These are phyloP conservation scores for Brachymystax lenok DNA, from an alignment of 2,797 vertebrate genomes.

Conservation along the genomic window DNA sequence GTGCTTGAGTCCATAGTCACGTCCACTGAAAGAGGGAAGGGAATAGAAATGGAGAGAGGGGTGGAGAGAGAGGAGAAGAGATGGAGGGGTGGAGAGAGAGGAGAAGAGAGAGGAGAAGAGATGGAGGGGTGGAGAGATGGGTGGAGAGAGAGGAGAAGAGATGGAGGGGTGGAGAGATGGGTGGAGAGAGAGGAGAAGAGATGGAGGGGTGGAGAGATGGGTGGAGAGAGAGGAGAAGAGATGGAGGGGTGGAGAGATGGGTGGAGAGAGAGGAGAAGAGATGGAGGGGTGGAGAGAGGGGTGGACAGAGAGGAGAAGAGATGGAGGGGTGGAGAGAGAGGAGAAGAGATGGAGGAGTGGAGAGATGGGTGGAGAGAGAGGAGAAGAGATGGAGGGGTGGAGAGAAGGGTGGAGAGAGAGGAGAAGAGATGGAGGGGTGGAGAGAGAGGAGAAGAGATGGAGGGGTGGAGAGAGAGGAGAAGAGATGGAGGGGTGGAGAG, in stretches of 20 bases:
- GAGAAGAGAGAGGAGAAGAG: neutral
- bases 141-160: neutral
- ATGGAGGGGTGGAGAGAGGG: no score
- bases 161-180: neutral
- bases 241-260: neutral
- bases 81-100: neutral
- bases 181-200: neutral
- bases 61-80: constrained; percentile 2
- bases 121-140: neutral
- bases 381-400: neutral
- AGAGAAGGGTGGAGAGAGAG: neutral
- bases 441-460: no score
- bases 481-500: neutral
- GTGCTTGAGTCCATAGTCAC: constrained; percentile 79
- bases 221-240: neutral
- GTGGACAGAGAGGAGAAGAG: neutral
- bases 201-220: no score
- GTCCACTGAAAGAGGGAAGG: constrained; percentile 60
- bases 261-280: neutral
- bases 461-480: neutral
- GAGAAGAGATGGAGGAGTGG: neutral
- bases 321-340: neutral
- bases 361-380: neutral
- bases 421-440: no score
- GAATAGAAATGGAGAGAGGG: neutral